Percentiles rank a stretch among this genome's conserved stretches.
Evolutionary conservation across 2,113 vertebrate genomes (phyloP).

Genomic region (Tachuris rubrigastra): DNA sequence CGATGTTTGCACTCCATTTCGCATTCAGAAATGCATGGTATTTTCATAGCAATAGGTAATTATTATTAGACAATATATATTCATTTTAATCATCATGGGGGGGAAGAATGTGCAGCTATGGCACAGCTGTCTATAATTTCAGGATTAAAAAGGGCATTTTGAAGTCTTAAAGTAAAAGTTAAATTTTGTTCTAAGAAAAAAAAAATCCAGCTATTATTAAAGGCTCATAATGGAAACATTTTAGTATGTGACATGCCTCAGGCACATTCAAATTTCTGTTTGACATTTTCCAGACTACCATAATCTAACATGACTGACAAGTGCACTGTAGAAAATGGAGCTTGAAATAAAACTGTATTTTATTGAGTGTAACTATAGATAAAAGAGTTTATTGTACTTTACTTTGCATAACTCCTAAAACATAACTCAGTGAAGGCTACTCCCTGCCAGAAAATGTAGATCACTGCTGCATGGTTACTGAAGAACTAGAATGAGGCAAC

Average conservation of each 20-base stretch:
- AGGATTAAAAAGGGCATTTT: neutral
- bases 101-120: neutral
- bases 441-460: neutral
- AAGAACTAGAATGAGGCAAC: neutral
- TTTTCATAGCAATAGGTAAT: neutral
- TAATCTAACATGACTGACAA: neutral
- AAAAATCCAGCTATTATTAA: neutral
- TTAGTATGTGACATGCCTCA: neutral
- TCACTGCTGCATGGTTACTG: rapidly evolving
- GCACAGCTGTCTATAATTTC: neutral
- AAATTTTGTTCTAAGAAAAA: neutral
- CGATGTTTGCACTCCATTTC: neutral
- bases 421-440: neutral
- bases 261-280: slow-evolving; percentile 3
- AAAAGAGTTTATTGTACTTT: neutral
- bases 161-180: neutral
- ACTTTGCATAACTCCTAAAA: neutral
- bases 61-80: neutral
- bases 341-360: neutral
- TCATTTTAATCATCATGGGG: neutral
- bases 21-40: neutral
- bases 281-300: neutral
- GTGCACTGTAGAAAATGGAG: neutral
- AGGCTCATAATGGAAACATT: neutral
- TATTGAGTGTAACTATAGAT: neutral